Conservation (phyloP, 2,797 vertebrate genomes). For the Ceryle rudis region DNA sequence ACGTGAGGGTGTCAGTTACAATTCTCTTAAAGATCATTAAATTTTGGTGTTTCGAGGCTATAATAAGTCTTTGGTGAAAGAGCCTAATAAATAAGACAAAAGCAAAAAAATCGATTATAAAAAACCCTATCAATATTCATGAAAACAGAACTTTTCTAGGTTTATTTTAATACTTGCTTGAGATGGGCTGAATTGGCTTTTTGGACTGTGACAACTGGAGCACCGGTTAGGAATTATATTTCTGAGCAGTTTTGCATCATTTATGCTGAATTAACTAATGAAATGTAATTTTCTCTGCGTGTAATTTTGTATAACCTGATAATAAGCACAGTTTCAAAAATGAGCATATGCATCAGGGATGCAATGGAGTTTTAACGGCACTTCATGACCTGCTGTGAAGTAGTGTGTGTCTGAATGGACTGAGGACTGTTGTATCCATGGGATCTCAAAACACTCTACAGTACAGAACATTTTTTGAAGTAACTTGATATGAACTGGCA, state of each 20-base stretch:
- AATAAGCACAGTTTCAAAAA: slow-evolving; percentile 37
- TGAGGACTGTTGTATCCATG: slow-evolving; percentile 12
- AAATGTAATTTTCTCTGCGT: slow-evolving; percentile 53
- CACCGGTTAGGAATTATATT: slow-evolving; percentile 26
- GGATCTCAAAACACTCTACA: neutral
- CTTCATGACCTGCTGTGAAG: slow-evolving; percentile 25
- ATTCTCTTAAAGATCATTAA: neutral
- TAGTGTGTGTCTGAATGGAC: slow-evolving; percentile 23
- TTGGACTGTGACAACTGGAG: neutral
- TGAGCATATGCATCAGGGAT: neutral
- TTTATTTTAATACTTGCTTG: slow-evolving; percentile 1
- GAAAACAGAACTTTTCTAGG: neutral
- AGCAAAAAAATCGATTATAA: neutral
- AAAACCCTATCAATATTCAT: neutral
- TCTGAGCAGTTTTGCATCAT: slow-evolving; percentile 9
- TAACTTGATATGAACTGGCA: neutral
- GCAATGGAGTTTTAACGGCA: neutral
- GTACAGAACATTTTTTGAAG: neutral
- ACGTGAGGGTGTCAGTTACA: neutral
- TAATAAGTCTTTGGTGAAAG: neutral
- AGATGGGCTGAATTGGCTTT: neutral
- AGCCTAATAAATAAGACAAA: neutral
- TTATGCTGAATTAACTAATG: slow-evolving; percentile 47
- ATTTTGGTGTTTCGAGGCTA: neutral
- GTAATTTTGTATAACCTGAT: slow-evolving; percentile 69